Conservation (phyloP, 2,888 invertebrate genomes). For the Agriopis aurantiaria region DNA sequence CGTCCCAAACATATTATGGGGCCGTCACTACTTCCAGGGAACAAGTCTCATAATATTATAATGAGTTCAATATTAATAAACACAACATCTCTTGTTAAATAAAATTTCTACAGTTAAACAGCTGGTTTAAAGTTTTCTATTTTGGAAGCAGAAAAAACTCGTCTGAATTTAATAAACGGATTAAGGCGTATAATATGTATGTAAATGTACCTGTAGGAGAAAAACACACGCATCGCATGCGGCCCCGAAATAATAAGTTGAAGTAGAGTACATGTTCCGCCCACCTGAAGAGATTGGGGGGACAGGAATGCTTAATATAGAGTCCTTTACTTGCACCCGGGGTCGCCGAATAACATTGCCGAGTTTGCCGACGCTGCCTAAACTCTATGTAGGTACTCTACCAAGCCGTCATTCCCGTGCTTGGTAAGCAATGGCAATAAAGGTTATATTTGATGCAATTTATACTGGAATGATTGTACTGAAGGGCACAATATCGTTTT, state of each 20-base stretch:
- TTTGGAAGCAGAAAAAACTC: conserved; percentile 55
- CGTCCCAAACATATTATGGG: no score
- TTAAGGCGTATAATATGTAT: conserved; percentile 70
- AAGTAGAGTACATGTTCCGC: conserved; percentile 77
- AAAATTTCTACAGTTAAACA: conserved; percentile 43
- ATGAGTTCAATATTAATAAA: conserved; percentile 70
- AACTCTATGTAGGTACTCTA: conserved; percentile 47
- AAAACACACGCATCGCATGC: conserved; percentile 78
- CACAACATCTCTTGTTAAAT: conserved; percentile 44
- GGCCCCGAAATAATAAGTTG: conserved; percentile 82
- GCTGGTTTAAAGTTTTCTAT: conserved; percentile 41
- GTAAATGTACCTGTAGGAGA: conserved; percentile 72
- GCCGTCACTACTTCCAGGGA: no score
- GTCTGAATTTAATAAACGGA: conserved; percentile 78
- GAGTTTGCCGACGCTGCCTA: conserved; percentile 67
- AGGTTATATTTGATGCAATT: conserved; percentile 52
- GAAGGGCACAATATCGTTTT: conserved; percentile 44
- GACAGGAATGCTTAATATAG: conserved; percentile 85
- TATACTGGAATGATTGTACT: conserved; percentile 42
- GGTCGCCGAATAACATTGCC: conserved; percentile 81
- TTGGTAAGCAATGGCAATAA: conserved; percentile 48
- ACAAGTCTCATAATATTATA: conserved; percentile 48
- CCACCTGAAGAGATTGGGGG: conserved; percentile 82
- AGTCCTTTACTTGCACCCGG: conserved; percentile 80
- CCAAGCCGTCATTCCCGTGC: conserved; percentile 57